Evolutionary conservation across 2,888 invertebrate genomes (phyloP), one percentile per base, ranked within the genome.

Genomic region (Chalcosyrphus nemorum): DNA sequence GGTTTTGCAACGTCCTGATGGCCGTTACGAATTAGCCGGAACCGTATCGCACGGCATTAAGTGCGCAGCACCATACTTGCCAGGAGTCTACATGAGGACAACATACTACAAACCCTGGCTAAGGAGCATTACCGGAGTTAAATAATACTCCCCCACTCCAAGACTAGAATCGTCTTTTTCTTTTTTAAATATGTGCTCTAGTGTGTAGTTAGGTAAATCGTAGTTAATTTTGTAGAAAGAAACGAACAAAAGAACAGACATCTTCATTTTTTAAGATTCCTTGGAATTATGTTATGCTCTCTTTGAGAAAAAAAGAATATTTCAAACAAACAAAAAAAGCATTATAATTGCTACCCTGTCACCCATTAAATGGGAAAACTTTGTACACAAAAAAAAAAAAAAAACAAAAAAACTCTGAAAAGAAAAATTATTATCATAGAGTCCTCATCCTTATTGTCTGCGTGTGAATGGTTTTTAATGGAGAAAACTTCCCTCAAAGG

Each of bases 1-100:
- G 85, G 97, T 97, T 63, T 92, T 97, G 7, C 96, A 96, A 89
- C 93, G 97, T 61, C 93, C 95, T 0, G 97, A 97, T 88, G 97
- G 97, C 0, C 94, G 95, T 82, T 98, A 97, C 94, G 95, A 97
- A 86, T 92, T 98, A 4, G 96, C 96, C 0, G 98, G 98, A 4
- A 98, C 97, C 0, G 98, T 98, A 0, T 97, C 97, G 5, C 97
- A 98, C 88, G 98, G 98, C n/a, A 97, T 97, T 87, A 97, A 97
- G 89, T 98, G 98, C 89, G 97, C 97, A 0, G 96, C 97, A 2
- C 97, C 97, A 0, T 97, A 96, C 92, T 92, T 97, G 24, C 97
- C 97, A 0, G 98, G 98, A 7, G 97, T 98, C 38, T 98, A 98
- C 91, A 98, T 98, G 97, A 93, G 97, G 87, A 97, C 97, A 82